Conservation (phyloP, 2,888 invertebrate genomes). For the Tillus elongatus region DNA sequence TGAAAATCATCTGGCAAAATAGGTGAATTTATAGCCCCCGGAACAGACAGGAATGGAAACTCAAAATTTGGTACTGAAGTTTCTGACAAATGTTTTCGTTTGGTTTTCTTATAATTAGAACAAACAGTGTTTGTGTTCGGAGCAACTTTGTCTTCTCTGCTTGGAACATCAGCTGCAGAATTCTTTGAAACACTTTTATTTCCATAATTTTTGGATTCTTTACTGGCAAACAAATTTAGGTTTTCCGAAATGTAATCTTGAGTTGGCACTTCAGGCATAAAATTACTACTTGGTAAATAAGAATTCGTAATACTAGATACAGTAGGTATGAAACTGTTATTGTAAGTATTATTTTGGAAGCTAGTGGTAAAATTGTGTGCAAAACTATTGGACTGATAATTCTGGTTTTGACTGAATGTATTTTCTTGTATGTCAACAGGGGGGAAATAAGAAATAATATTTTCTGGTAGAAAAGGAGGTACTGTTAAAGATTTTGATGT, state of each 20-base stretch:
- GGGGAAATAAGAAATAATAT: conserved; percentile 38
- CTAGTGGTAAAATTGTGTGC: conserved; percentile 28
- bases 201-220: conserved; percentile 12
- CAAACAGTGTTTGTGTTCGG: no score
- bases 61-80: conserved; percentile 33
- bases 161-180: no score
- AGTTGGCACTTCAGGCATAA: conserved; percentile 29
- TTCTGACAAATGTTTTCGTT: conserved; percentile 28
- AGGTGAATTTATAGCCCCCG: conserved; percentile 38
- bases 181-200: conserved; percentile 21
- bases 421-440: conserved; percentile 35
- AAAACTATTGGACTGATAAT: conserved; percentile 30
- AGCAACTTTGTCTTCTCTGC: not conserved
- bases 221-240: conserved; percentile 21
- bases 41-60: conserved; percentile 37
- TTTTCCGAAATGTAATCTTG: conserved; percentile 26
- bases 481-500: conserved; percentile 29
- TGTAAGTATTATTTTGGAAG: conserved; percentile 31
- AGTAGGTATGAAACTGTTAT: conserved; percentile 32
- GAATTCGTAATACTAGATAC: conserved; percentile 30
- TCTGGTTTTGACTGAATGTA: conserved; percentile 34
- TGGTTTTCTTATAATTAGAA: conserved; percentile 26
- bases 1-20: conserved; percentile 41
- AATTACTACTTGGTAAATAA: conserved; percentile 31
- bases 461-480: conserved; percentile 34